Conservation (phyloP, 2,888 invertebrate species). For the Seladonia tumulorum region DNA sequence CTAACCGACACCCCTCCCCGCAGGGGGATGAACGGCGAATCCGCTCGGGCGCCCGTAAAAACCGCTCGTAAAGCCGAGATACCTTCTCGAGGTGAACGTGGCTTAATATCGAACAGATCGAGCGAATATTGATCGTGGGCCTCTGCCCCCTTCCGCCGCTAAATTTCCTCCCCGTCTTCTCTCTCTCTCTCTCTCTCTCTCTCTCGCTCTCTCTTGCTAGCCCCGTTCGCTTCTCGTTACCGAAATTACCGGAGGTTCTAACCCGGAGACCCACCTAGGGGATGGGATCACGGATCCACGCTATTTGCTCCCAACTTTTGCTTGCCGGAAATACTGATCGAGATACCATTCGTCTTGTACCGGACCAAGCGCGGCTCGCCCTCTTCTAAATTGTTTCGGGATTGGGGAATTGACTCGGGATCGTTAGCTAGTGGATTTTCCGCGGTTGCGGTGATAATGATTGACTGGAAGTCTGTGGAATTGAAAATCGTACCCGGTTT, state of each 20-base stretch:
- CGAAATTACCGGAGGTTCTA: constrained; percentile 36
- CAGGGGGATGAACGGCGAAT: constrained; percentile 35
- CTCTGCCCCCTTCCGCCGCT: constrained; percentile 12
- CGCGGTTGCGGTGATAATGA: not conserved
- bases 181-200: not conserved
- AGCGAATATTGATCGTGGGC: constrained; percentile 46
- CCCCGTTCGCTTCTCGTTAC: constrained; percentile 28
- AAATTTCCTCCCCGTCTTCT: constrained; percentile 21
- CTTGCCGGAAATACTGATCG: not conserved
- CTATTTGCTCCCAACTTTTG: not conserved
- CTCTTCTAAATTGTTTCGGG: not conserved
- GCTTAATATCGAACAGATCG: constrained; percentile 57
- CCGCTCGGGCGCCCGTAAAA: constrained; percentile 55
- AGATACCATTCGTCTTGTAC: not conserved
- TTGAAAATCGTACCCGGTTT: not conserved
- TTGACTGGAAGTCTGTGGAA: not conserved
- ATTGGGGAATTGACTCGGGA: not conserved
- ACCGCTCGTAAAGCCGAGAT: constrained; percentile 59
- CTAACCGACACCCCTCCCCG: constrained; percentile 31
- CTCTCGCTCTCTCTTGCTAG: not conserved
- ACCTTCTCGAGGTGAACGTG: constrained; percentile 39
- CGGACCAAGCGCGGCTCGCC: not conserved
- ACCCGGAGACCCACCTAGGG: not conserved
- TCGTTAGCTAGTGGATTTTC: not conserved
- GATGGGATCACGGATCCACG: constrained; percentile 8